phyloP scores from a whole-genome alignment of 2,888 invertebrate species.

The Amorpha juglandis region DNA sequence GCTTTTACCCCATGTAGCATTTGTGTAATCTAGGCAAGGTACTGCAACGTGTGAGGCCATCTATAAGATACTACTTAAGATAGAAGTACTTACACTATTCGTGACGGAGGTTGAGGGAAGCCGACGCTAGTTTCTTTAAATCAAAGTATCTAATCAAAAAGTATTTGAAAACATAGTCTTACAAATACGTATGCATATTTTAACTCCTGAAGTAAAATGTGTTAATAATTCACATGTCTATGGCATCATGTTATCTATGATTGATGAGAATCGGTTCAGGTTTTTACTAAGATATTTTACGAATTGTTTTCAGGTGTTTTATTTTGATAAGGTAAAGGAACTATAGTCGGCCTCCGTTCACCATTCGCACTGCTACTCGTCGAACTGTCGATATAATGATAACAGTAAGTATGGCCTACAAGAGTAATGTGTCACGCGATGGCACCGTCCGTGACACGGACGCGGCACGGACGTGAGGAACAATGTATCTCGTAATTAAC shows the following conservation, averaged over 20 bases:
- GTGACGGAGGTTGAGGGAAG: background rate
- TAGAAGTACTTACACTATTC: constrained; percentile 72
- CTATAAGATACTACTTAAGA: constrained; percentile 75
- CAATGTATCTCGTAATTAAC: constrained; percentile 13
- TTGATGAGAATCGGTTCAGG: too few species aligned
- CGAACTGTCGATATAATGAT: constrained; percentile 64
- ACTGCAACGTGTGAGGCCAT: constrained; percentile 67
- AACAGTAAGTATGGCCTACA: constrained; percentile 67
- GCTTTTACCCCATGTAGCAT: background rate
- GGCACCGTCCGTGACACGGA: constrained; percentile 3
- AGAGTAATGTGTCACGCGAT: constrained; percentile 8
- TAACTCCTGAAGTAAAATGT: too few species aligned
- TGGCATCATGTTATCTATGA: too few species aligned
- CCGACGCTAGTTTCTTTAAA: background rate
- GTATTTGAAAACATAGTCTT: too few species aligned
- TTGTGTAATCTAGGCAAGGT: constrained; percentile 3
- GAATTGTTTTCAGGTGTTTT: too few species aligned
- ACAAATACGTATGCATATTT: too few species aligned
- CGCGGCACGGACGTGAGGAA: constrained; percentile 10
- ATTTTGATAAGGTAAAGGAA: too few species aligned
- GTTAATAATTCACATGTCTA: too few species aligned
- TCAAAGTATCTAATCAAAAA: background rate
- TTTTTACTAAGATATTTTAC: too few species aligned
- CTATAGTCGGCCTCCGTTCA: background rate
- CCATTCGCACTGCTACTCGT: constrained; percentile 38